Evolutionary conservation across 1,140 invertebrate genomes (phyloP).

Genomic region (Bombyx mandarina): DNA sequence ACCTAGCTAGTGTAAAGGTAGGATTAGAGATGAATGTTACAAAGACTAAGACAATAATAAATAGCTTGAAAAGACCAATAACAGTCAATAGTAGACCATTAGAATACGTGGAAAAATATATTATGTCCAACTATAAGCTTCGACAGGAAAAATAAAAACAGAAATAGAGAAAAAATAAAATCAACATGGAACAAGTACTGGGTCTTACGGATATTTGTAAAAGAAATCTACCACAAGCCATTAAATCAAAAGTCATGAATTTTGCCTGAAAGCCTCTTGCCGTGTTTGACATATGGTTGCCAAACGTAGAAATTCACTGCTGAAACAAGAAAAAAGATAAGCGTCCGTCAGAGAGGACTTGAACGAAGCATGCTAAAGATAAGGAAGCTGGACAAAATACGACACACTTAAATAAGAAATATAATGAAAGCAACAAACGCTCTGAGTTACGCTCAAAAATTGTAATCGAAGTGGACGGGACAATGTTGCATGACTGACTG

Average conservation of each 20-base stretch:
- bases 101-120: conserved; percentile 1
- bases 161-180: not conserved
- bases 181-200: not conserved
- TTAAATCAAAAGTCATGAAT: conserved; percentile 3
- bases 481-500: not conserved
- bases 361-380: too few relatives aligned
- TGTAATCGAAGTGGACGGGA: too few relatives aligned
- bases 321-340: too few relatives aligned
- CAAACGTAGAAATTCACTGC: too few relatives aligned
- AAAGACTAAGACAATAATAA: too few relatives aligned
- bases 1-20: too few relatives aligned
- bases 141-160: not conserved
- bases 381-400: too few relatives aligned
- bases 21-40: too few relatives aligned
- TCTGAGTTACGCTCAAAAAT: too few relatives aligned
- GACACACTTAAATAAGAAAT: too few relatives aligned
- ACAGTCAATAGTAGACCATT: not conserved
- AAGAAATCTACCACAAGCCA: not conserved
- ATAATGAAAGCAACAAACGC: too few relatives aligned
- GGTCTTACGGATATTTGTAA: conserved; percentile 3
- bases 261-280: not conserved
- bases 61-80: not conserved
- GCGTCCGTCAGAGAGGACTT: too few relatives aligned
- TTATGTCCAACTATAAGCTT: conserved; percentile 1
- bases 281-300: not conserved